Percentiles rank a stretch among this genome's conserved stretches.
Evolutionary conservation across 2,113 vertebrate genomes (phyloP).

Genomic region (Corythornis cristatus): DNA sequence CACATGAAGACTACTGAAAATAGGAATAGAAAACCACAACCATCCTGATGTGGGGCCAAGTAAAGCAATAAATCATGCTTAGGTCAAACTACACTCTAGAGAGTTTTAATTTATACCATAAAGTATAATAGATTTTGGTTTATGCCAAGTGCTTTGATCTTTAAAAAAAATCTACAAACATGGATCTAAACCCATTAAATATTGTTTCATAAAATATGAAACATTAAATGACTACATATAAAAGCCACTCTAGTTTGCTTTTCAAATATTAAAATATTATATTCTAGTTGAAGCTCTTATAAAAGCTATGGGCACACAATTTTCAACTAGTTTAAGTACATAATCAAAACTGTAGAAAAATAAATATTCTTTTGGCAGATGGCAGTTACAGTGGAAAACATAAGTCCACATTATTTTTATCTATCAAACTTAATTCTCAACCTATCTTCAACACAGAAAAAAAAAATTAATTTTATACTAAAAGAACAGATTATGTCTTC

Average conservation of each 20-base stretch:
- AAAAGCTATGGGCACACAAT: neutral
- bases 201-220: slow-evolving; percentile 26
- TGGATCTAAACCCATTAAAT: neutral
- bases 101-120: slow-evolving; percentile 56
- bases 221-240: neutral
- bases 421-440: neutral
- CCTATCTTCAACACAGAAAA: neutral
- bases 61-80: slow-evolving; percentile 58
- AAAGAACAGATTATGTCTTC: neutral
- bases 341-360: neutral
- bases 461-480: neutral
- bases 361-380: neutral
- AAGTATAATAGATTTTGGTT: slow-evolving; percentile 22
- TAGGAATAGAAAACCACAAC: slow-evolving; percentile 52
- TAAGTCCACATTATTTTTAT: neutral
- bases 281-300: neutral
- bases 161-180: slow-evolving; percentile 18
- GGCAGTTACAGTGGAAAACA: neutral
- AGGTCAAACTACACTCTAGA: slow-evolving; percentile 42
- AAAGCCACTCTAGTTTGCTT: neutral
- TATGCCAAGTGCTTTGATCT: slow-evolving; percentile 14
- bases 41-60: slow-evolving; percentile 33
- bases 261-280: neutral
- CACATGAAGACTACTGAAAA: slow-evolving; percentile 27
- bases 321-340: neutral